Percentiles rank a stretch among this genome's conserved stretches.
These are phyloP conservation scores for Aspiorhynchus laticeps DNA, from an alignment of 2,113 vertebrate species.

Conservation along the genomic window DNA sequence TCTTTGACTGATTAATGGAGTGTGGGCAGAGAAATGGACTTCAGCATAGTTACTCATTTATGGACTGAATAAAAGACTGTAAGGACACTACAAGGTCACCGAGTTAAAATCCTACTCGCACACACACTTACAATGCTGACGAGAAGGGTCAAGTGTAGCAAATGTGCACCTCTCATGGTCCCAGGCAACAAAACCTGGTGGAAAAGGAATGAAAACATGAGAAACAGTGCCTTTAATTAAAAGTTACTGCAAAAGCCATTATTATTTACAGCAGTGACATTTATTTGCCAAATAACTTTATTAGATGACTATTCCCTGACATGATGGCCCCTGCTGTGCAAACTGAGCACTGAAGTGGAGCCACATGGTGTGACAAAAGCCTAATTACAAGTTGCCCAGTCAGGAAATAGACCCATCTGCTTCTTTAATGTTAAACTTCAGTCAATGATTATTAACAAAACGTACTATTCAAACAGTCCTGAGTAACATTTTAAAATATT, in stretches of 20 bases:
- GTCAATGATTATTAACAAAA: not conserved
- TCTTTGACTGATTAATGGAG: slow-evolving; percentile 42
- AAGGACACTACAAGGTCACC: slow-evolving; percentile 29
- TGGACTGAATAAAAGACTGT: slow-evolving; percentile 18
- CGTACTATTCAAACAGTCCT: not conserved
- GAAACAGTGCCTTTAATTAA: not conserved
- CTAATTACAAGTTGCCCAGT: not conserved
- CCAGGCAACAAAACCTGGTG: slow-evolving; percentile 58
- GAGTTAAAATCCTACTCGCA: slow-evolving; percentile 33
- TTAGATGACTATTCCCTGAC: not conserved
- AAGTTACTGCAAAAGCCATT: not conserved
- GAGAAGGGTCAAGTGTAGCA: slow-evolving; percentile 70
- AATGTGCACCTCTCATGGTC: slow-evolving; percentile 69
- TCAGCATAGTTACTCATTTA: slow-evolving; percentile 58
- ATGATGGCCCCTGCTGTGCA: not conserved
- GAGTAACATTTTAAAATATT: slow-evolving; percentile 12
- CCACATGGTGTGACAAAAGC: not conserved
- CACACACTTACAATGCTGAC: slow-evolving; percentile 72
- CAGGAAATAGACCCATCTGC: not conserved
- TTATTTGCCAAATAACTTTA: slow-evolving; percentile 2
- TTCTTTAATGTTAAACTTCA: slow-evolving; percentile 22
- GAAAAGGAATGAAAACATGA: slow-evolving; percentile 19
- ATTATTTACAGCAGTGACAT: not conserved
- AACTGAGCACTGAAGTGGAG: not conserved
- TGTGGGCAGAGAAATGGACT: slow-evolving; percentile 39